Evolutionary conservation across 2,797 vertebrate genomes (phyloP), one percentile per base, ranked within the genome.

Genomic region (Thripadectes ignobilis): DNA sequence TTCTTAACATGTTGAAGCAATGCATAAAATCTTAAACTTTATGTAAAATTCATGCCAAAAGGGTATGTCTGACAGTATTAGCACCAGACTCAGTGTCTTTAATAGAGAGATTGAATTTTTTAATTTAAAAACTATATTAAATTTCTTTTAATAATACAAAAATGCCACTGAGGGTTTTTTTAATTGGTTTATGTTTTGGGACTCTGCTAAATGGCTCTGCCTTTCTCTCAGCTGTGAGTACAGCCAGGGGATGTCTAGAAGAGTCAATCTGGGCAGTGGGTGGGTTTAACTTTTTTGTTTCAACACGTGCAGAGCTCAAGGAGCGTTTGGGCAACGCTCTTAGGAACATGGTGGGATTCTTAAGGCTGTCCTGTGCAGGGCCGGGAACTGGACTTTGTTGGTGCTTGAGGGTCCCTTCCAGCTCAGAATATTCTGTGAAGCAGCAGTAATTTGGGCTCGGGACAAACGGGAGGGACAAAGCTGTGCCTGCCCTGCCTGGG

Each of bases 71-170:
- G 96, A 97, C 74, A 86, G 96, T 98, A 98, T 98, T 97, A 92
- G 95, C 94, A 97, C 95, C 96, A 95, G 97, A 95, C 97, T 95
- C 85, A 36, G 55, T 84, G 95, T 97, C 97, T 97, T 96, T 97
- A 96, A 95, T 59, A 94, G 80, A 96, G 82, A 81, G 85, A 94
- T 46, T 88, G 89, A 91, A 43, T 95, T 97, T 98, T 98, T 98
- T 98, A 98, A 98, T 98, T 98, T 97, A 98, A 97, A 97, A 95
- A 78, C 51, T 71, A 80, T 96, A 98, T 98, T 98, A 98, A 98
- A 98, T 97, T 97, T 96, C 97, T 98, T 98, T 98, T 98, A 98
- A 98, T 98, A 98, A 97, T 96, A 98, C 43, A 58, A 69, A 78
- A 73, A 74, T 46, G 62, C 26, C 32, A 32, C 38, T 32, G 48